Evolutionary conservation across 2,888 invertebrate genomes (phyloP), one percentile per base, ranked within the genome.

Genomic region (Drosophila subsilvestris): DNA sequence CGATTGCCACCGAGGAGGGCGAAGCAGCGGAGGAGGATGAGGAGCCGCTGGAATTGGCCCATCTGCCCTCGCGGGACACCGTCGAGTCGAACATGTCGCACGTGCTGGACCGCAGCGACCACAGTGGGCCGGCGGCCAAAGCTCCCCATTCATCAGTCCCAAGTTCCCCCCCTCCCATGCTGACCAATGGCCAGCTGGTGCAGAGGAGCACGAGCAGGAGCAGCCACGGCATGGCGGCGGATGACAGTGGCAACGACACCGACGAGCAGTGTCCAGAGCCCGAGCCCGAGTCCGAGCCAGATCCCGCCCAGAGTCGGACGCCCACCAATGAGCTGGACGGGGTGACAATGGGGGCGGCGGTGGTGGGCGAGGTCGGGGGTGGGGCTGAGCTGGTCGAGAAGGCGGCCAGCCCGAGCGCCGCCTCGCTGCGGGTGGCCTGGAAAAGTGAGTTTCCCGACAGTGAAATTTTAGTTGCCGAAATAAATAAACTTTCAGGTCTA

Each of bases 401-500:
- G 82, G 91, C 92, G 57, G 93, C 93, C 80, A 93, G 94, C 83
- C 94, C 94, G 72, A 94, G 95, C 76, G 93, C 95, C 87, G 95
- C 95, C 50, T 95, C 96, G 44, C 95, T 97, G 69, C 95, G 95
- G 90, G 94, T 95, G 66, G 96, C 95, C 92, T 97, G 97, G 96
- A 94, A 95, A 89, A 94, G 94, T 85, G 95, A 98, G 90, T 94
- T 98, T 85, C 94, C 95, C 58, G 96, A 96, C 70, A 96, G 95
- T 86, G 96, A 98, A 91, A 97, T 98, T 90, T 95, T 98, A 91
- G 96, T 98, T 78, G 97, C 98, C 67, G 98, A 98, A 93, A 93
- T 99, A 79, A 96, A 95, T 87, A 98, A 98, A 93, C 95, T 98
- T 87, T 96, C 96, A 88, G 99, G 98, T 57, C 94, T 99, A 75